phyloP scores from a whole-genome alignment of 2,113 vertebrate genomes.

The Trinectes maculatus region DNA sequence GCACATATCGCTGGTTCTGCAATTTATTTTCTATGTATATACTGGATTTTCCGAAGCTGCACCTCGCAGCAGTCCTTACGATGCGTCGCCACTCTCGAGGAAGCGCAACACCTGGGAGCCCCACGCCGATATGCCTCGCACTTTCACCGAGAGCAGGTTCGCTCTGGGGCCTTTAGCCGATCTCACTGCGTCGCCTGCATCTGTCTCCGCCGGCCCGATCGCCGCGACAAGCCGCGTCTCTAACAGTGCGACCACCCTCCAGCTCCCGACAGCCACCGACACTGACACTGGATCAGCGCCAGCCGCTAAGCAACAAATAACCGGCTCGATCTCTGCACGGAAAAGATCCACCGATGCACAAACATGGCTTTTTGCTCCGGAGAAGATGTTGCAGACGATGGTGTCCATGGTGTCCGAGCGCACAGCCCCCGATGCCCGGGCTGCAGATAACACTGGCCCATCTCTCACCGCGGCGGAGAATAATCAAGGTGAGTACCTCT shows the following conservation, averaged over 20 bases:
- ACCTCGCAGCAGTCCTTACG: constrained; percentile 70
- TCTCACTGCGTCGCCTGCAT: constrained; percentile 46
- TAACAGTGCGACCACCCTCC: constrained; percentile 40
- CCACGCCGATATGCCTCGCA: constrained; percentile 53
- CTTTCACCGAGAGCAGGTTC: constrained; percentile 49
- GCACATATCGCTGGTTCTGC: constrained; percentile 69
- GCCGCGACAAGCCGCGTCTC: constrained; percentile 15
- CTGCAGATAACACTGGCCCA: constrained; percentile 53
- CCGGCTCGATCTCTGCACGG: constrained; percentile 22
- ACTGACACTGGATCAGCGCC: constrained; percentile 17
- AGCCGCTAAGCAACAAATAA: constrained; percentile 4
- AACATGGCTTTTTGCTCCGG: constrained; percentile 49
- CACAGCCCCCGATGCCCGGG: constrained; percentile 65
- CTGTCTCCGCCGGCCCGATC: constrained; percentile 35
- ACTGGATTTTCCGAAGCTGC: constrained; percentile 74
- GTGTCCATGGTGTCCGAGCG: constrained; percentile 70
- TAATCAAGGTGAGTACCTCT: constrained; percentile 77
- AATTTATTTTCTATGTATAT: constrained; percentile 74
- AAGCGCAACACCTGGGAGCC: constrained; percentile 64
- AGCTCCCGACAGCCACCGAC: constrained; percentile 39
- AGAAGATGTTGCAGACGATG: constrained; percentile 72
- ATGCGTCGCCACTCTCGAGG: constrained; percentile 73
- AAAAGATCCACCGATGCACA: constrained; percentile 63
- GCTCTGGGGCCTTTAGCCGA: constrained; percentile 35
- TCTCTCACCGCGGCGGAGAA: constrained; percentile 62